Evolutionary conservation across 30 jellyfish, hydroid and myxozoan genomes (phyloP).

Genomic region (Turritopsis dohrnii): DNA sequence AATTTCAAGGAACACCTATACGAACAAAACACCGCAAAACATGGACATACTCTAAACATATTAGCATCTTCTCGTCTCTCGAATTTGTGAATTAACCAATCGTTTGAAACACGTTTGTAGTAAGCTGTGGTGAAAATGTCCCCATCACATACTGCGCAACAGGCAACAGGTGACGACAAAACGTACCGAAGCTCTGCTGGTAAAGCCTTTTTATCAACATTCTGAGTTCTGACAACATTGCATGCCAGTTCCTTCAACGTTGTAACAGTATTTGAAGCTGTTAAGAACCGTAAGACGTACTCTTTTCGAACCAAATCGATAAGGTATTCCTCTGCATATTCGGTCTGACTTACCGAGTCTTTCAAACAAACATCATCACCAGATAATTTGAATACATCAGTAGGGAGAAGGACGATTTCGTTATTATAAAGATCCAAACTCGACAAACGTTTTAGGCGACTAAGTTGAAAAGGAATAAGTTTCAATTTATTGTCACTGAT

Average conservation of each 20-base stretch:
- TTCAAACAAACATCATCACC: background rate
- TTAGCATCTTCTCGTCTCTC: background rate
- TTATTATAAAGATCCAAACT: background rate
- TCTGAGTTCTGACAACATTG: background rate
- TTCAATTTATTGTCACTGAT: background rate
- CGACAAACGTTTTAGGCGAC: background rate
- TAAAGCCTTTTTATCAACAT: background rate
- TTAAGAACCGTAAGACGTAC: background rate
- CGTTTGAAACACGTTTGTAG: background rate
- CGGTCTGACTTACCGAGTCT: background rate
- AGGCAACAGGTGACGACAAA: background rate
- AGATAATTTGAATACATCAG: background rate
- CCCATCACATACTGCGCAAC: background rate
- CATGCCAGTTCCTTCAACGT: background rate
- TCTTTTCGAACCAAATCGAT: background rate
- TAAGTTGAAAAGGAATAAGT: background rate
- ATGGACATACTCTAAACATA: background rate
- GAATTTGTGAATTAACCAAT: background rate
- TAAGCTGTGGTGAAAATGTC: background rate
- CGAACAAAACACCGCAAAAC: background rate
- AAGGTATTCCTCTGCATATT: background rate
- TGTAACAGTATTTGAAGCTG: background rate
- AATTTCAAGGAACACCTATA: background rate
- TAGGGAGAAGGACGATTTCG: background rate
- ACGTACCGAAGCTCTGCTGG: background rate